Base-by-base conservation (phyloP, 1,140 invertebrate species). In the Sarcophaga peregrina region DNA sequence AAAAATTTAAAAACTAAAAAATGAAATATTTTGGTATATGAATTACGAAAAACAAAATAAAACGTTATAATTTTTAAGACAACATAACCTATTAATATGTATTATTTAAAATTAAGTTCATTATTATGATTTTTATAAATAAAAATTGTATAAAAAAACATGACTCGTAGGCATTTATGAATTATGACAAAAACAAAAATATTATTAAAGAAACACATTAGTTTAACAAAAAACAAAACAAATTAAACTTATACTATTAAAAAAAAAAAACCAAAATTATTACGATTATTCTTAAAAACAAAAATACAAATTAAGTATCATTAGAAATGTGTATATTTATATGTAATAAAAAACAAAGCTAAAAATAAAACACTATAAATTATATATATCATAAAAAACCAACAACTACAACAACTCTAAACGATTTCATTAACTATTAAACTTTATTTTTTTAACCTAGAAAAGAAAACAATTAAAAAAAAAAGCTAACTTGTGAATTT, bases 231-330 rank as follows among this genome's bases (percentile, higher is more conserved):
- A 76, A 76, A 46, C 20, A 50, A 45, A 45, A 47, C 5, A 62
- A 62, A 62, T 7, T 11, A 9, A 78, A 78, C 86, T 85, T 85
- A 83, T 87, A 87, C 73, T 87, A 84, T 84, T 82, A 85, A 48
- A 72, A 82, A 48, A 81, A 84, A 80, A 80, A 68, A 82, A 82
- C 25, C 1, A 37, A 37, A 1, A 81, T 47, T 81, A 81, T 68
- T 68, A 72, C 62, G 45, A 81, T 81, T 81, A 81, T 50, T 20
- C 52, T 74, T 74, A 74, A 45, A 25, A 74, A 25, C 10, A 17
- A 78, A 50, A 20, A 78, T 48, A 47, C 54, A 46, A 81, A 76
- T 13, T 62, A 82, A 50, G 46, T 73, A 82, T 73, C 62, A 72
- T 82, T 82, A 72, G 72, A 85, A 76, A 74, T 75, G 81, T 83